A percentile compares a stretch with the other conserved stretches of the same genome.
These are phyloP conservation scores for Isaurus tuberculatus DNA, from an alignment of 92 coral and sea anemone genomes.

Conservation along the genomic window DNA sequence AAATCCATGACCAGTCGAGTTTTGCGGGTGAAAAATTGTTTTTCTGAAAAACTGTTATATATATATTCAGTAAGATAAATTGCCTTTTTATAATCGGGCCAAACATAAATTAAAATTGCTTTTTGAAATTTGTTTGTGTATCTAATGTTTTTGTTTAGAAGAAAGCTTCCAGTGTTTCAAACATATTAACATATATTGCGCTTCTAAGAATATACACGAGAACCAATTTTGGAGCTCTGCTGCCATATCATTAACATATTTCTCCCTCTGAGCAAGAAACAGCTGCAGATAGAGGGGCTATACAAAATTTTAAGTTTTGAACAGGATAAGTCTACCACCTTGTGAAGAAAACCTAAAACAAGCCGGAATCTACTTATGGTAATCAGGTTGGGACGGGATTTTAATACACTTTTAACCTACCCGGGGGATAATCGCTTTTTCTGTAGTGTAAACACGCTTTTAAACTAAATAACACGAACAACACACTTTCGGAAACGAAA, in stretches of 20 bases:
- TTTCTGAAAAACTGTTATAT: not conserved
- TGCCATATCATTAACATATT: not conserved
- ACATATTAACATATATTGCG: conserved; percentile 10
- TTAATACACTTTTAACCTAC: conserved; percentile 44
- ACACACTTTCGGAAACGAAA: not conserved
- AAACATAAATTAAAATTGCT: conserved; percentile 12
- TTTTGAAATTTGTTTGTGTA: not conserved
- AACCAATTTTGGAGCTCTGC: not conserved
- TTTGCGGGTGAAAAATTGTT: not conserved
- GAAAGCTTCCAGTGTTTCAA: conserved; percentile 8
- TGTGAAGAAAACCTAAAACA: conserved; percentile 29
- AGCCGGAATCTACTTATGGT: conserved; percentile 44
- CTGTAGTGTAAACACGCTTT: conserved; percentile 34
- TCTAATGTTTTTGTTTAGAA: conserved; percentile 30
- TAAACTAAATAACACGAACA: not conserved
- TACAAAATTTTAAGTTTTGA: not conserved
- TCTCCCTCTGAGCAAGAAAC: not conserved
- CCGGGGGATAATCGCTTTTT: conserved; percentile 45
- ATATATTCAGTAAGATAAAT: not conserved
- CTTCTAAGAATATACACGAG: conserved; percentile 10
- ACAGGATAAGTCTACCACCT: conserved; percentile 15
- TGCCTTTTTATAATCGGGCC: not conserved
- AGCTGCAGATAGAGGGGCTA: not conserved
- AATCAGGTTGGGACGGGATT: conserved; percentile 26
- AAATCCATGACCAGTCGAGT: no score